Evolutionary conservation across 2,888 invertebrate genomes (phyloP), one percentile per base, ranked within the genome.

Genomic region (Nemotelus nigrinus): DNA sequence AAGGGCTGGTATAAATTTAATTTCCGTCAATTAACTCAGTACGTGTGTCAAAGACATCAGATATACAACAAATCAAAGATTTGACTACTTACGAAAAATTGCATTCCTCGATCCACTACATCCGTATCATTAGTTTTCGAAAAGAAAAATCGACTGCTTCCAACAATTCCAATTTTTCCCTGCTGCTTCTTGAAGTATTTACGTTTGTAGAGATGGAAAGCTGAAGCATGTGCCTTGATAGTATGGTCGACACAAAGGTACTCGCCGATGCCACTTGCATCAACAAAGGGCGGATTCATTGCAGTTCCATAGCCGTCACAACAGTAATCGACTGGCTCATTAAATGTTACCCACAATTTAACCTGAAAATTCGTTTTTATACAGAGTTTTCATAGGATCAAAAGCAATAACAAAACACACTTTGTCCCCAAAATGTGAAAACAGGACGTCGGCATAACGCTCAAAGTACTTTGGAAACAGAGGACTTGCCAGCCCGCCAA

Each of bases 321-420:
- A 72, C 88, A 88, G 57, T 86, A 85, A 79, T 87, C 85, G 78
- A 84, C 85, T 0, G 90, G 90, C 80, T 91, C 91, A 81, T 91
- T 91, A 78, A 90, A 88, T 0, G 91, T 91, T 8, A 90, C 88
- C 89, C 90, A 91, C 6, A 88, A 88, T 81, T 90, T 89, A 0
- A 84, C 81, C 81, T 82, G 39, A 41, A 64, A 64, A 64, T 10
- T 41, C 6, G 25, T n/a, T 25, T 3, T n/a, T 6, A 2, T 3
- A 60, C 6, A 64, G 1, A 10, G 53, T 50, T 1, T 58, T 58
- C 10, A 58, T n/a, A 58, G n/a, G 58, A 10, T 53, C 53, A 53
- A 8, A 53, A 10, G 53, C 10, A 53, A 8, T 1, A 53, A 10
- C 1, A 6, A 8, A 6, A 81, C 78, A 82, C 60, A 85, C 89